A percentile compares a stretch with the other conserved stretches of the same genome.
Evolutionary conservation across 2,888 invertebrate genomes (phyloP).

Genomic region (Eutolmus rufibarbis): DNA sequence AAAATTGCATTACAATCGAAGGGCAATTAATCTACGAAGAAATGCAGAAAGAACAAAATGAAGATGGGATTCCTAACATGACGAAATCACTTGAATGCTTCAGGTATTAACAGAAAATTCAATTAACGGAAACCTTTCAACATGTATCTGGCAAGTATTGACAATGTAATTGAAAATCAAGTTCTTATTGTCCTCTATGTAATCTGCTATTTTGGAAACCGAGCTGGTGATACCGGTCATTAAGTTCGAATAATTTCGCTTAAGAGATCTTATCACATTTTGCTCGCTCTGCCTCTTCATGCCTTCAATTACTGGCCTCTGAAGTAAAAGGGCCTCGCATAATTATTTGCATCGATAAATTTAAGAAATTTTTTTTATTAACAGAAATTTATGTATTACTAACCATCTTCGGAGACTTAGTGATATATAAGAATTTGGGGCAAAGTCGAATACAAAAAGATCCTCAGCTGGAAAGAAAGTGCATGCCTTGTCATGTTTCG

Average conservation of each 20-base stretch:
- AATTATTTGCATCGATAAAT: neutral
- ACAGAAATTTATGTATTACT: neutral
- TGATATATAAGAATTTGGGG: neutral
- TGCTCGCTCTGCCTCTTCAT: neutral
- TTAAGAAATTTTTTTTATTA: neutral
- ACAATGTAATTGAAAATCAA: neutral
- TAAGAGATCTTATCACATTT: neutral
- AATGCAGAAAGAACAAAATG: neutral
- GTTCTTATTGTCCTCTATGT: neutral
- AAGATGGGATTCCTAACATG: neutral
- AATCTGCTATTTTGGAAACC: neutral
- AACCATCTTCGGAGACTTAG: neutral
- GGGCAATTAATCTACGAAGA: neutral
- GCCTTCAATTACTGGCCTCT: neutral
- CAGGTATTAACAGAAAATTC: neutral
- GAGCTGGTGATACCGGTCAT: neutral
- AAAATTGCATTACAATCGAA: neutral
- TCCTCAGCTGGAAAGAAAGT: neutral
- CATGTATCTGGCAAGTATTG: neutral
- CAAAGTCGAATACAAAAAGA: neutral
- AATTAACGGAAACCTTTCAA: neutral
- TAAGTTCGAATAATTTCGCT: neutral
- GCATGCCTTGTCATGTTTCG: neutral
- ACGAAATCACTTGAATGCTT: neutral
- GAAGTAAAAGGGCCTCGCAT: neutral